phyloP scores from a whole-genome alignment of 1,140 invertebrate species.

The Achatina immaculata region DNA sequence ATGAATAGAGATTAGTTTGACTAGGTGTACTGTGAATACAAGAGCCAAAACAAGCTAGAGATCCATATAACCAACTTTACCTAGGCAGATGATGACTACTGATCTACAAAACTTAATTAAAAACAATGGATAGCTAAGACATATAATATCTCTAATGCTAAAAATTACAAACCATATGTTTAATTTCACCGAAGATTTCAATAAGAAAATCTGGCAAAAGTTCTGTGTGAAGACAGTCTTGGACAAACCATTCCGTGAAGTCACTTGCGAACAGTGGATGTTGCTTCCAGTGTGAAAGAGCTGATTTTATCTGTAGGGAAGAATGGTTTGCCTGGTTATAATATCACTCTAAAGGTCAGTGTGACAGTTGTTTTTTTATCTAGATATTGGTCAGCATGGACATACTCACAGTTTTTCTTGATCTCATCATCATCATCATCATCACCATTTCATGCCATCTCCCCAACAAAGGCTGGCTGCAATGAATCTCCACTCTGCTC shows the following conservation, averaged over 20 bases:
- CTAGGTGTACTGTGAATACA: too few species aligned
- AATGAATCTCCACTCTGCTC: background rate
- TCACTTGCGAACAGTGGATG: constrained; percentile 36
- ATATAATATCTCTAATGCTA: background rate
- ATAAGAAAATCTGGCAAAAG: constrained; percentile 38
- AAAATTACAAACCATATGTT: constrained; percentile 30
- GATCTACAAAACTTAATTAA: too few species aligned
- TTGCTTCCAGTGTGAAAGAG: constrained; percentile 1
- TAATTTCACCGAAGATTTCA: constrained; percentile 21
- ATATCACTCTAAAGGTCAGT: background rate
- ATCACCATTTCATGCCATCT: too few species aligned
- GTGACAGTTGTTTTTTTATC: background rate
- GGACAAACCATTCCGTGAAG: constrained; percentile 34
- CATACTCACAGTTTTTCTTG: background rate
- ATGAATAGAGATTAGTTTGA: too few species aligned
- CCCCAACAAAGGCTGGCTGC: too few species aligned
- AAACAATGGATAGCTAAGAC: too few species aligned
- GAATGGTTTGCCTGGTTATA: background rate
- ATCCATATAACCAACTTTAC: too few species aligned
- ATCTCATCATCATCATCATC: background rate
- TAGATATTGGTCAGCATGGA: background rate
- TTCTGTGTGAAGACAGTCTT: constrained; percentile 33
- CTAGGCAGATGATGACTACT: too few species aligned
- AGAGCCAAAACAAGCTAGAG: too few species aligned
- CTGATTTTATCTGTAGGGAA: background rate